Percentiles rank a stretch among this genome's conserved stretches.
Evolutionary conservation across 2,888 invertebrate genomes (phyloP).

Genomic region (Mesorhabditis sp.): DNA sequence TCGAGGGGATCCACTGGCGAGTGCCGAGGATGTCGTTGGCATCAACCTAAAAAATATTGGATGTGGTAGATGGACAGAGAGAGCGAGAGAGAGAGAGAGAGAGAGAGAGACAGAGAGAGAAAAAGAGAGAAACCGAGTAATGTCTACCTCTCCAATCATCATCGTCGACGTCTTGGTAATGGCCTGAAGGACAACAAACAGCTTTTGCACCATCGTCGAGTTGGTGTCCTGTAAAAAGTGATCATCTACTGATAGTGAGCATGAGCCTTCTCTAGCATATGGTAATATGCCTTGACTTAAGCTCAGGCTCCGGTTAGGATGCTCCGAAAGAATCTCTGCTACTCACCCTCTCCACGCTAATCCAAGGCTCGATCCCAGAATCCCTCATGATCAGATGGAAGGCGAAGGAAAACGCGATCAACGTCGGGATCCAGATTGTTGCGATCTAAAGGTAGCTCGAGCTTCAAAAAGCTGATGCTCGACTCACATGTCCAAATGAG

Average conservation of each 20-base stretch:
- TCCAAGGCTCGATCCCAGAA: conserved; percentile 52
- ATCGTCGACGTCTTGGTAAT: conserved; percentile 56
- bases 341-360: conserved; percentile 26
- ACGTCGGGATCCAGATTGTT: conserved; percentile 55
- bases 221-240: conserved; percentile 21
- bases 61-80: not conserved
- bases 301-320: not conserved
- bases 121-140: not conserved
- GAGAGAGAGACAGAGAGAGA: not conserved
- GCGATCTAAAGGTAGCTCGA: conserved; percentile 38
- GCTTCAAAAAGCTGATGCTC: not conserved
- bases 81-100: too few relatives aligned
- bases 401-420: conserved; percentile 53
- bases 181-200: conserved; percentile 48
- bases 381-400: conserved; percentile 54
- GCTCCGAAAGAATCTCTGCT: not conserved
- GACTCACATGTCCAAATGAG: conserved; percentile 45
- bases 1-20: conserved; percentile 50
- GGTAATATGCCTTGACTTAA: too few relatives aligned
- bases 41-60: conserved; percentile 16
- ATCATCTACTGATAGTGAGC: not conserved
- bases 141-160: conserved; percentile 54
- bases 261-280: too few relatives aligned
- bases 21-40: conserved; percentile 38
- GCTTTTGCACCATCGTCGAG: conserved; percentile 28